Evolutionary conservation across 37 sponge, comb jelly and placozoan species (phyloP).

Genomic region (Amphimedon queenslandica): DNA sequence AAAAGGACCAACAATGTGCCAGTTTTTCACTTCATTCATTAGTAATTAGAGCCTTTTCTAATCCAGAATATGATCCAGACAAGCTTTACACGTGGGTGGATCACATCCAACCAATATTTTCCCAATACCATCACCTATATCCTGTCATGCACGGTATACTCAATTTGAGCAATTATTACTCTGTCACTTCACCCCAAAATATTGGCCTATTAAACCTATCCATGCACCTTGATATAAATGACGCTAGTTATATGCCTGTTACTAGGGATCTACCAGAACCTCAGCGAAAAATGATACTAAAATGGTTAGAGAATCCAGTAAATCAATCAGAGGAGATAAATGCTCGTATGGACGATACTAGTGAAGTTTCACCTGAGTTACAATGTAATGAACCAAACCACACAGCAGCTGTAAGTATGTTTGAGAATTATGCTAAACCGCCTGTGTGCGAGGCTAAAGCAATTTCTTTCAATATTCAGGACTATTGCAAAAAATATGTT

Average conservation of each 20-base stretch:
- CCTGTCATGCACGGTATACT: constrained; percentile 50
- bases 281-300: constrained; percentile 22
- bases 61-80: not conserved
- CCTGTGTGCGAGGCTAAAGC: not conserved
- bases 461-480: not conserved
- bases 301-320: constrained; percentile 24
- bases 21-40: too few relatives aligned
- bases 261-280: constrained; percentile 50
- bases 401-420: not conserved
- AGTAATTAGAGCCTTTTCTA: not conserved
- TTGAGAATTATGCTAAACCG: not conserved
- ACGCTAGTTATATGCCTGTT: constrained; percentile 70
- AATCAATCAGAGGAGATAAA: not conserved
- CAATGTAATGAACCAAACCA: not conserved
- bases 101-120: constrained; percentile 40
- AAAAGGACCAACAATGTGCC: not conserved
- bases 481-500: not conserved
- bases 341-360: too few relatives aligned
- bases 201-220: constrained; percentile 8
- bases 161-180: constrained; percentile 27
- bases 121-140: constrained; percentile 26
- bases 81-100: constrained; percentile 25
- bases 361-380: not conserved
- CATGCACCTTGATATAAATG: constrained; percentile 12
- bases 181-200: constrained; percentile 24